Conservation (phyloP, 2,888 invertebrate species). For the Lysandra coridon region DNA sequence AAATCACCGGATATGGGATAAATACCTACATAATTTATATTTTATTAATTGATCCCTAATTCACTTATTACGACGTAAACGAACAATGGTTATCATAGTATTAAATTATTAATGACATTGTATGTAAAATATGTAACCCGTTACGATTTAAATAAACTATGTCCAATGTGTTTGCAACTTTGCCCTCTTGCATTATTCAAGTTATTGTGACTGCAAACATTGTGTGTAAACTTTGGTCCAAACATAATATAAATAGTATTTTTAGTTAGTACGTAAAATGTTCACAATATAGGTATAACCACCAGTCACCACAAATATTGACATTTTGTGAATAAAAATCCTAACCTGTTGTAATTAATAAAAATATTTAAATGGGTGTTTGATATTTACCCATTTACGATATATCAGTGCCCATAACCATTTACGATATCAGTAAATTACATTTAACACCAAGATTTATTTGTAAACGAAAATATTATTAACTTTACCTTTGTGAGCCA, state of each 20-base stretch:
- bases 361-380: no score
- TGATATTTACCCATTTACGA: no score
- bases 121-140: not conserved
- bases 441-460: not conserved
- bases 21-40: not conserved
- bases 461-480: not conserved
- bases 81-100: not conserved
- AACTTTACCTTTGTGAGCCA: slow-evolving; percentile 44
- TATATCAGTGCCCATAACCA: no score
- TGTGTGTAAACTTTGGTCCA: no score
- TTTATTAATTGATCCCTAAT: not conserved
- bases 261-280: no score
- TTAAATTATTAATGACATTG: not conserved
- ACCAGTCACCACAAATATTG: no score
- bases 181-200: not conserved
- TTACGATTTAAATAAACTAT: not conserved
- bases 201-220: no score
- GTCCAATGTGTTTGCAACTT: not conserved
- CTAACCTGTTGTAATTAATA: no score
- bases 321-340: no score
- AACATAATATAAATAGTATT: no score
- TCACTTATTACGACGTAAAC: not conserved
- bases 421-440: no score
- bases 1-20: not conserved
- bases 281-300: no score